A percentile compares a stretch with the other conserved stretches of the same genome.
Evolutionary conservation across 1,140 invertebrate genomes (phyloP).

Genomic region (Anoplolepis gracilipes): DNA sequence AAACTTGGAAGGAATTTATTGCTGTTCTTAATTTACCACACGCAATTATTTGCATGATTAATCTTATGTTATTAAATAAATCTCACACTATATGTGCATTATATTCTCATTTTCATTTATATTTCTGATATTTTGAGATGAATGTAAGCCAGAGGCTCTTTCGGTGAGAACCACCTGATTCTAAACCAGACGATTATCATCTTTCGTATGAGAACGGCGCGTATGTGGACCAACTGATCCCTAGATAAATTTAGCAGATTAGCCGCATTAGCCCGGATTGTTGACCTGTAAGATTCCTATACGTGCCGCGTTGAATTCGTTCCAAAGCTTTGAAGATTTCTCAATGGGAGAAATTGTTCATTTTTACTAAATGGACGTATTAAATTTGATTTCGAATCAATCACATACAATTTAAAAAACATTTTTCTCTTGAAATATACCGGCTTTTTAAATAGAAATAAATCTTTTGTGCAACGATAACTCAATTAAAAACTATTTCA

Average conservation of each 20-base stretch:
- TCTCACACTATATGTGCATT: background rate
- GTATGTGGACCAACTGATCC: slow-evolving; percentile 65
- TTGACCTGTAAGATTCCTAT: slow-evolving; percentile 51
- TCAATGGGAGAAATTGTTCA: slow-evolving; percentile 32
- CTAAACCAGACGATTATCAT: slow-evolving; percentile 68
- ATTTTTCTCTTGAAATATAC: background rate
- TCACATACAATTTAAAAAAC: background rate
- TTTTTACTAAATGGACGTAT: background rate
- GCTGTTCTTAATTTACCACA: background rate
- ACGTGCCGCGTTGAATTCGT: slow-evolving; percentile 61
- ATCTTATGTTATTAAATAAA: background rate
- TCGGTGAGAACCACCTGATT: slow-evolving; percentile 60
- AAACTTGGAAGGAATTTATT: background rate
- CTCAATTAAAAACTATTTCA: background rate
- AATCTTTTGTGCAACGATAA: background rate
- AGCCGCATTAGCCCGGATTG: slow-evolving; percentile 68
- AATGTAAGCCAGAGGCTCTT: background rate
- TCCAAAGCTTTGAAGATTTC: slow-evolving; percentile 19
- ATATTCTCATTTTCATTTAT: background rate
- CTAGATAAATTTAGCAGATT: slow-evolving; percentile 73
- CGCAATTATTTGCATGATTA: background rate
- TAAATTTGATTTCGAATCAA: background rate
- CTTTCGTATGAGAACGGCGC: slow-evolving; percentile 46
- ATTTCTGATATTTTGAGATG: slow-evolving; percentile 20
- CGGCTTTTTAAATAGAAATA: background rate